phyloP scores from a whole-genome alignment of 2,113 vertebrate genomes.

The Rafetus swinhoei region DNA sequence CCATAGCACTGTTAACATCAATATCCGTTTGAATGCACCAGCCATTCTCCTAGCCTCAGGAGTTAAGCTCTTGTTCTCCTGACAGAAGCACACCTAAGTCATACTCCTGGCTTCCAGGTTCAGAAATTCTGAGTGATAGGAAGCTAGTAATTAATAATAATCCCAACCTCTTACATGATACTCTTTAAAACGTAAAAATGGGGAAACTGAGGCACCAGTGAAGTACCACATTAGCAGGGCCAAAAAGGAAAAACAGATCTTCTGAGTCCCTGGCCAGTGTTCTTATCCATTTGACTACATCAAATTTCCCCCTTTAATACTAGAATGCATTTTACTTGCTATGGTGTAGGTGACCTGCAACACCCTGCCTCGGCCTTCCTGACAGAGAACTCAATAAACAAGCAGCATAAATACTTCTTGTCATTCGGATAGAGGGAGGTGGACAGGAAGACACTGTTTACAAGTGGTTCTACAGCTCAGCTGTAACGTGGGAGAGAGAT shows the following conservation, averaged over 20 bases:
- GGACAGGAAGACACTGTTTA: constrained; percentile 3
- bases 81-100: neutral
- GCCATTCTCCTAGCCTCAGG: neutral
- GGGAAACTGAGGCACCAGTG: neutral
- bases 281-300: neutral
- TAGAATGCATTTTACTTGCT: neutral
- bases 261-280: neutral
- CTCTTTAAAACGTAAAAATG: neutral
- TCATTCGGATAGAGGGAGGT: neutral
- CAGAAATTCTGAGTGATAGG: neutral
- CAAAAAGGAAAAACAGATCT: constrained; percentile 19
- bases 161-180: neutral
- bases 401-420: constrained; percentile 30
- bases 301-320: neutral
- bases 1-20: neutral
- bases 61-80: neutral
- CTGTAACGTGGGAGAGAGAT: neutral
- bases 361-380: constrained; percentile 46
- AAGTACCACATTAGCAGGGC: neutral
- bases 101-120: neutral
- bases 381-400: constrained; percentile 46
- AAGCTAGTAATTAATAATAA: neutral
- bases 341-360: constrained; percentile 26
- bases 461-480: constrained; percentile 17
- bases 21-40: neutral